Base-by-base conservation (phyloP, 2,113 vertebrate species). In the Neopipo cinnamomea region DNA sequence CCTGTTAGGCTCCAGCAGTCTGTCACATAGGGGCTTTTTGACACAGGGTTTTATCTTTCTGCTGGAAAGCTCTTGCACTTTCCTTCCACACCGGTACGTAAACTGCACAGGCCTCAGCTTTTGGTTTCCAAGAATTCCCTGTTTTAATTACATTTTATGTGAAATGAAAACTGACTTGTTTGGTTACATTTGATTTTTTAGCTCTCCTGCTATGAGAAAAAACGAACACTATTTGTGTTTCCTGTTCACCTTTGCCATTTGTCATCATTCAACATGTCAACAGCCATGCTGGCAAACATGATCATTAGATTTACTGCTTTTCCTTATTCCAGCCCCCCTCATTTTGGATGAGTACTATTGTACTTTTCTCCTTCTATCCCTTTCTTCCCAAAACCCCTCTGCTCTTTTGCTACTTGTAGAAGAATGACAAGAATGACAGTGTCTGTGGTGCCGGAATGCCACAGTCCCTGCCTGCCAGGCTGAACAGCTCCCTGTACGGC, bases 101-200 rank as follows among this genome's bases (percentile, higher is more conserved):
- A 59, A 4, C 9, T 70, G 12, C 28, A 22, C 9, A 58, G 31
- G 12, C 23, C n/a, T 73, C 58, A 77, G 49, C 25, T 76, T 80
- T 44, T 74, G 25, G 16, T 44, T 39, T 93, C 30, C 28, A 55
- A 1, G 1, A 50, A n/a, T 61, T 68, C 41, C 9, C 28, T 73
- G 5, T 55, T 91, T 73, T 88, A 90, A 67, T 93, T 92, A 28
- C 2, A 27, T 33, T 62, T 35, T 74, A 30, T 78, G 27, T 77
- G 33, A 84, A 85, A 76, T 20, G 55, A 50, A 83, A 88, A 81
- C 30, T 46, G n/a, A 3, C 25, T 88, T 44, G 6, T 74, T 88
- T 70, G 37, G 10, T 59, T 88, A 63, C 8, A 14, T 71, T 92
- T 83, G 23, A 71, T 93, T 95, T 65, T 65, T 86, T 93, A 67